Conservation (phyloP, 2,797 vertebrate genomes). For the Sebastes vulpes region DNA sequence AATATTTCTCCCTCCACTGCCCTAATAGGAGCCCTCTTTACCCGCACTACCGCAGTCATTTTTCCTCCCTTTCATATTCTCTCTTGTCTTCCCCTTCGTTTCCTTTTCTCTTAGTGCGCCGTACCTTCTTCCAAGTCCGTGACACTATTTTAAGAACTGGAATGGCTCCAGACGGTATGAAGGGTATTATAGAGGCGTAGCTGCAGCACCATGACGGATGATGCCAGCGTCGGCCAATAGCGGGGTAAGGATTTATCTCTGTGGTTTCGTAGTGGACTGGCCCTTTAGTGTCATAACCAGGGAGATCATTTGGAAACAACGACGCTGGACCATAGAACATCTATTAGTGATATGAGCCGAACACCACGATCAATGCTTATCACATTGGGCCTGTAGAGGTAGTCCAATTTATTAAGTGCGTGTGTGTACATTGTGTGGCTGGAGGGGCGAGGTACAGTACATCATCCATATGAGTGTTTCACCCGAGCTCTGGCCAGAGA, state of each 20-base stretch:
- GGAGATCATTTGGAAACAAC: conserved; percentile 63
- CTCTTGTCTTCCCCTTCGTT: conserved; percentile 41
- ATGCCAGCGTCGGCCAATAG: conserved; percentile 15
- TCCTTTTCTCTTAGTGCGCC: conserved; percentile 43
- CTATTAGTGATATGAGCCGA: conserved; percentile 64
- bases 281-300: conserved; percentile 61
- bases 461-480: conserved; percentile 34
- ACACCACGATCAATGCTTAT: conserved; percentile 71
- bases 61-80: conserved; percentile 58
- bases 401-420: conserved; percentile 55
- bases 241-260: conserved; percentile 50
- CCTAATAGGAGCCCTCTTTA: conserved; percentile 73
- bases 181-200: conserved; percentile 56
- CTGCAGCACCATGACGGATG: conserved; percentile 49
- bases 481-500: background rate
- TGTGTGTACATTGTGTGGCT: conserved; percentile 11
- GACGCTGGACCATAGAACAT: conserved; percentile 28
- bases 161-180: conserved; percentile 59
- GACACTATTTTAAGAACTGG: conserved; percentile 77
- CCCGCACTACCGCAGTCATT: conserved; percentile 60
- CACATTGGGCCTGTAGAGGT: conserved; percentile 36
- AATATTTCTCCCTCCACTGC: conserved; percentile 78
- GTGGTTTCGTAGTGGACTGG: conserved; percentile 53
- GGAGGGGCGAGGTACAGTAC: background rate
- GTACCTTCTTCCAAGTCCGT: conserved; percentile 42